These are phyloP conservation scores for Xiphophorus maculatus DNA, from an alignment of 2,113 vertebrate genomes.

Conservation along the genomic window DNA sequence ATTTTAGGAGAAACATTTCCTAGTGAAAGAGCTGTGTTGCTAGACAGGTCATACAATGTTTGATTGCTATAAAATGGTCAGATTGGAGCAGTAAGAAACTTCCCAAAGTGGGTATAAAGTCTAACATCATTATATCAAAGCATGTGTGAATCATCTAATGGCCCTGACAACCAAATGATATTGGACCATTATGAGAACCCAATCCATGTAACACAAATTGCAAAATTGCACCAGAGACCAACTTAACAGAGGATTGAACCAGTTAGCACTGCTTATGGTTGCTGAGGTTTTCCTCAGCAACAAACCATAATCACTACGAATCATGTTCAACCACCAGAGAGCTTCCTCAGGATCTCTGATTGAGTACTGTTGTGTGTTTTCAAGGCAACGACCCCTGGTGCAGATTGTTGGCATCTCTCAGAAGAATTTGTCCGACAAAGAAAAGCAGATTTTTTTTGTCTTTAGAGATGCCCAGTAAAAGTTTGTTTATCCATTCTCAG, in stretches of 20 bases:
- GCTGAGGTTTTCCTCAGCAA: conserved; percentile 1
- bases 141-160: conserved; percentile 22
- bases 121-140: conserved; percentile 34
- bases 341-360: conserved; percentile 26
- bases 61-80: background rate
- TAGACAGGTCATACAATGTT: background rate
- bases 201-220: conserved; percentile 35
- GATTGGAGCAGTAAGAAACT: background rate
- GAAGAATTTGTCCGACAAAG: conserved; percentile 25
- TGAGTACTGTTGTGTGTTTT: conserved; percentile 6
- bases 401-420: conserved; percentile 1
- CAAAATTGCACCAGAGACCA: conserved; percentile 25
- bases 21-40: too few relatives aligned
- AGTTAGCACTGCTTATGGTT: too few relatives aligned
- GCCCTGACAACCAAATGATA: conserved; percentile 27
- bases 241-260: background rate
- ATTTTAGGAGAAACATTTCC: too few relatives aligned
- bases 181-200: conserved; percentile 51
- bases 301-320: conserved; percentile 18
- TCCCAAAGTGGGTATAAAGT: background rate
- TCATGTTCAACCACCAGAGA: conserved; percentile 18
- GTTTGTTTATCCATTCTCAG: background rate
- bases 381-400: conserved; percentile 1
- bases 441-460: conserved; percentile 22
- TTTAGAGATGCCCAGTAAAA: conserved; percentile 1